phyloP scores from a whole-genome alignment of 2,888 invertebrate genomes.

The Sesia bembeciformis region DNA sequence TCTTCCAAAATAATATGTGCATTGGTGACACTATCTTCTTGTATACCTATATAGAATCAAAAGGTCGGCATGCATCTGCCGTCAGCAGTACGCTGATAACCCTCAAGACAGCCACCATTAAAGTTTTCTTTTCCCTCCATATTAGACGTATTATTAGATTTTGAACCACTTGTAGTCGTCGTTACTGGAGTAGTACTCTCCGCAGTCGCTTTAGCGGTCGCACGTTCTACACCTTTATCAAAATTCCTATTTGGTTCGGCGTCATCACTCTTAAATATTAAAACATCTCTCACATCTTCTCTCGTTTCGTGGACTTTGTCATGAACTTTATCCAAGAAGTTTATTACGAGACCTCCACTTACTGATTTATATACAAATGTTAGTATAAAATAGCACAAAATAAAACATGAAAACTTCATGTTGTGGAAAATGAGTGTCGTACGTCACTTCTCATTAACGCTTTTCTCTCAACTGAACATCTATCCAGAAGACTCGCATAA shows the following conservation, averaged over 20 bases:
- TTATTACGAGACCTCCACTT: constrained; percentile 22
- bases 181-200: constrained; percentile 9
- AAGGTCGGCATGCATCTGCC: constrained; percentile 47
- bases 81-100: constrained; percentile 40
- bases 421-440: constrained; percentile 4
- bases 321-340: constrained; percentile 25
- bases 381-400: constrained; percentile 24
- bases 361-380: constrained; percentile 15
- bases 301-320: constrained; percentile 19
- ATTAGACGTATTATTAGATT: neutral
- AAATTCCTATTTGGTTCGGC: neutral
- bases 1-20: too few relatives aligned
- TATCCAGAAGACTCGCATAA: constrained; percentile 7
- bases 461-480: constrained; percentile 22
- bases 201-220: constrained; percentile 1
- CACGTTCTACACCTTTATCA: neutral
- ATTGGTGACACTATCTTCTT: too few relatives aligned
- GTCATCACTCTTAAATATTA: constrained; percentile 1
- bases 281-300: constrained; percentile 20
- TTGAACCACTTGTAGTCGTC: constrained; percentile 3
- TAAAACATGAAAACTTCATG: constrained; percentile 27
- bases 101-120: constrained; percentile 33
- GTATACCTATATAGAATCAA: constrained; percentile 4
- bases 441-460: constrained; percentile 1
- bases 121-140: constrained; percentile 44